These are phyloP conservation scores for Brachionus koreanus DNA, from an alignment of 1,140 invertebrate species.

Conservation along the genomic window DNA sequence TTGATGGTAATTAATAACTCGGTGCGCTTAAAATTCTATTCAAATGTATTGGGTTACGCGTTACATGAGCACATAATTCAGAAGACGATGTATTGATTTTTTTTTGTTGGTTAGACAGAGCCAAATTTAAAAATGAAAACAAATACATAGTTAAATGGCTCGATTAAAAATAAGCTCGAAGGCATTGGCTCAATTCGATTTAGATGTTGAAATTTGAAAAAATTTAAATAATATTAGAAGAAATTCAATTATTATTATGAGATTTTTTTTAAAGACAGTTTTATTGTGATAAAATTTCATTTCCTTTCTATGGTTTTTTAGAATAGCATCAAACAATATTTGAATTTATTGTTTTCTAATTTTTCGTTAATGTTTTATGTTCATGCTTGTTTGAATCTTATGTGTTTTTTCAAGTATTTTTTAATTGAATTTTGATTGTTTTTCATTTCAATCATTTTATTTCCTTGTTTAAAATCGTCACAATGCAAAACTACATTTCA, in stretches of 20 bases:
- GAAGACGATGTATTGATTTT: neutral
- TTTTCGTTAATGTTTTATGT: neutral
- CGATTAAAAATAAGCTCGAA: neutral
- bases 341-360: neutral
- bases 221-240: neutral
- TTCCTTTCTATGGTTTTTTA: neutral
- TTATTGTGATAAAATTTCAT: neutral
- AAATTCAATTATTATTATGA: neutral
- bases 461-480: neutral
- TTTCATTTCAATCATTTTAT: neutral
- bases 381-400: neutral
- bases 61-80: neutral
- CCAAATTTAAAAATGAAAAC: neutral
- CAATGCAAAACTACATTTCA: neutral
- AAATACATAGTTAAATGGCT: neutral
- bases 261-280: neutral
- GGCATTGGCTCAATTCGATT: neutral
- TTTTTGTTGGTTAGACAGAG: neutral
- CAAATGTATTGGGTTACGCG: neutral
- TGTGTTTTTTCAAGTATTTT: neutral
- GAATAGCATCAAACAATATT: neutral
- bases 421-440: slow-evolving; percentile 10
- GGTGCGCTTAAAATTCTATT: neutral
- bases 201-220: neutral
- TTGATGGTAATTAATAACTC: neutral